Evolutionary conservation across 1,140 invertebrate species (phyloP).

Genomic region (Aphis gossypii): DNA sequence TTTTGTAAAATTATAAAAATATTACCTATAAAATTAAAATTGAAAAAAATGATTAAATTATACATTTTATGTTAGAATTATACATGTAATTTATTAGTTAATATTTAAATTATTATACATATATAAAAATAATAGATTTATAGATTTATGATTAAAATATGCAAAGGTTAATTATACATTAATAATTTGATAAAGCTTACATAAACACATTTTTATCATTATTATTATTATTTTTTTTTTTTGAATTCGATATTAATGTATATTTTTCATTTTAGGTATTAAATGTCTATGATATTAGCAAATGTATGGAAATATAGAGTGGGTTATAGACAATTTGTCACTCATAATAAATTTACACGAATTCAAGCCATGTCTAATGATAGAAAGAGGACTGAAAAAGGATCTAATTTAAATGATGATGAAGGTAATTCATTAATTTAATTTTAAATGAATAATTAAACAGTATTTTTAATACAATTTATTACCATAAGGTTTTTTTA

Average conservation of each 20-base stretch:
- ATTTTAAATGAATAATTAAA: neutral
- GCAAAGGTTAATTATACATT: neutral
- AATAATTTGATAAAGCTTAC: neutral
- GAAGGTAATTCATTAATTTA: neutral
- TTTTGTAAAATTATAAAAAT: neutral
- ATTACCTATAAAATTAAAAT: neutral
- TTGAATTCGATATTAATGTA: neutral
- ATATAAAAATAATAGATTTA: neutral
- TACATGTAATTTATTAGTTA: neutral
- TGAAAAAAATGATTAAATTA: neutral
- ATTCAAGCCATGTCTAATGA: constrained; percentile 28
- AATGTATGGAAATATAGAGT: constrained; percentile 33
- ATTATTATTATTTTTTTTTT: neutral
- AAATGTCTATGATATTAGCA: constrained; percentile 37
- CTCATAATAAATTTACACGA: neutral
- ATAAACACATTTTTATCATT: neutral
- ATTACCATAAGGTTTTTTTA: neutral
- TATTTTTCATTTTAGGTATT: neutral
- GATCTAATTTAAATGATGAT: neutral
- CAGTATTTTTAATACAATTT: neutral
- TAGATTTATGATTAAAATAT: neutral
- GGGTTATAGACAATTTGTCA: neutral
- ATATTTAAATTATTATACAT: neutral
- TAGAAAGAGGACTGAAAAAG: constrained; percentile 28
- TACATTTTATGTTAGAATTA: neutral